These are phyloP conservation scores for Microvelia longipes DNA, from an alignment of 1,140 invertebrate species.

Conservation along the genomic window DNA sequence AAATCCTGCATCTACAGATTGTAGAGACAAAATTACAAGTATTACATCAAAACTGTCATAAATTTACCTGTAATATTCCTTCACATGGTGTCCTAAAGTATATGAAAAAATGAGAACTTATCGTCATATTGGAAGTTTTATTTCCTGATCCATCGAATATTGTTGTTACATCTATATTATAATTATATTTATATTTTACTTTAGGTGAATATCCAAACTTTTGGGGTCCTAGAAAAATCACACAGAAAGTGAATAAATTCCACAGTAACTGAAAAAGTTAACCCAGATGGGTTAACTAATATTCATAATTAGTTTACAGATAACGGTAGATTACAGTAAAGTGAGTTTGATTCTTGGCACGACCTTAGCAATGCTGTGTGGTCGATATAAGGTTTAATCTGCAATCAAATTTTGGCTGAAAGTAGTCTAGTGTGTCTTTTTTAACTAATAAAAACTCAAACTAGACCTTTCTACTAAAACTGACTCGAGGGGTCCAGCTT, in stretches of 20 bases:
- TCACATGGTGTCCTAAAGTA: slow-evolving; percentile 43
- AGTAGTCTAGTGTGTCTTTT: too few relatives aligned
- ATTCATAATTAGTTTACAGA: neutral
- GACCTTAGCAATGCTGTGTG: neutral
- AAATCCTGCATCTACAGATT: too few relatives aligned
- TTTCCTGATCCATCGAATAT: slow-evolving; percentile 48
- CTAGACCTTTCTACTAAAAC: too few relatives aligned
- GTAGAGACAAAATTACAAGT: too few relatives aligned
- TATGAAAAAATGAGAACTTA: slow-evolving; percentile 37
- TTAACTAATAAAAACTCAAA: too few relatives aligned
- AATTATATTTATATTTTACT: slow-evolving; percentile 44
- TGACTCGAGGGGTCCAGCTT: too few relatives aligned
- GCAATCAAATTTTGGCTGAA: neutral
- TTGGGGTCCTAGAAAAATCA: slow-evolving; percentile 31
- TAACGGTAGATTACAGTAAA: neutral
- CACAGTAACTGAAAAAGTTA: neutral
- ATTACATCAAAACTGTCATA: too few relatives aligned
- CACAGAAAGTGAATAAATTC: neutral
- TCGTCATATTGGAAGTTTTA: slow-evolving; percentile 45
- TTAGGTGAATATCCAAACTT: slow-evolving; percentile 45
- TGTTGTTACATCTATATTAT: slow-evolving; percentile 42
- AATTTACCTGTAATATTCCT: slow-evolving; percentile 38
- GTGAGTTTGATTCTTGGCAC: neutral
- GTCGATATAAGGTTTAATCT: neutral
- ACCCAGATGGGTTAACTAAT: neutral